Conservation (phyloP, 2,113 vertebrate genomes). For the Panurus biarmicus region DNA sequence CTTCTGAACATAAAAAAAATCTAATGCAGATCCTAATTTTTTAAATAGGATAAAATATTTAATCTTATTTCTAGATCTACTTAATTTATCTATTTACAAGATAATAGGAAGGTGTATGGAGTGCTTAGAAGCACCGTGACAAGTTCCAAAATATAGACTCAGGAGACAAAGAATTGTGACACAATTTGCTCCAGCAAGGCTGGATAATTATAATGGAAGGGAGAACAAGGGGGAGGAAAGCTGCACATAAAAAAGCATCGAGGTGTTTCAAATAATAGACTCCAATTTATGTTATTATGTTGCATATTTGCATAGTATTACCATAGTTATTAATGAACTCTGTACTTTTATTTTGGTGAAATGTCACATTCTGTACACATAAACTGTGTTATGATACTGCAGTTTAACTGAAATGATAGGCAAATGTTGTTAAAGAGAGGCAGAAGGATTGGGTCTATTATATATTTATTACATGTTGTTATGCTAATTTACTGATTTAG, state of each 20-base stretch:
- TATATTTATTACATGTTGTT: neutral
- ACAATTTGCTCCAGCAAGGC: neutral
- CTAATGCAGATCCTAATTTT: neutral
- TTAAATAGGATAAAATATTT: neutral
- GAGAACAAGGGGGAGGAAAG: neutral
- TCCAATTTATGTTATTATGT: neutral
- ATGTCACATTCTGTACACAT: neutral
- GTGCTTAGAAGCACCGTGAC: neutral
- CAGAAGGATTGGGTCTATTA: neutral
- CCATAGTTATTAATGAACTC: neutral
- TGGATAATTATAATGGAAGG: conserved; percentile 1
- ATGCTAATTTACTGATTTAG: neutral
- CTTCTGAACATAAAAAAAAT: neutral
- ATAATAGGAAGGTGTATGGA: neutral
- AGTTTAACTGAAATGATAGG: neutral
- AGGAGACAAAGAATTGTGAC: neutral
- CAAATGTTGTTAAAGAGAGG: neutral
- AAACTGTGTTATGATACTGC: neutral
- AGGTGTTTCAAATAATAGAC: neutral
- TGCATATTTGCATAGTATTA: neutral
- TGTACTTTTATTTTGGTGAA: neutral
- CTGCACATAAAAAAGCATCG: neutral
- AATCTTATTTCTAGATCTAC: neutral
- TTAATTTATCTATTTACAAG: conserved; percentile 8
- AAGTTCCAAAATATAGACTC: neutral